A percentile compares a stretch with the other conserved stretches of the same genome.
These are phyloP conservation scores for Podarcis cretensis DNA, from an alignment of 2,113 vertebrate species.

Conservation along the genomic window DNA sequence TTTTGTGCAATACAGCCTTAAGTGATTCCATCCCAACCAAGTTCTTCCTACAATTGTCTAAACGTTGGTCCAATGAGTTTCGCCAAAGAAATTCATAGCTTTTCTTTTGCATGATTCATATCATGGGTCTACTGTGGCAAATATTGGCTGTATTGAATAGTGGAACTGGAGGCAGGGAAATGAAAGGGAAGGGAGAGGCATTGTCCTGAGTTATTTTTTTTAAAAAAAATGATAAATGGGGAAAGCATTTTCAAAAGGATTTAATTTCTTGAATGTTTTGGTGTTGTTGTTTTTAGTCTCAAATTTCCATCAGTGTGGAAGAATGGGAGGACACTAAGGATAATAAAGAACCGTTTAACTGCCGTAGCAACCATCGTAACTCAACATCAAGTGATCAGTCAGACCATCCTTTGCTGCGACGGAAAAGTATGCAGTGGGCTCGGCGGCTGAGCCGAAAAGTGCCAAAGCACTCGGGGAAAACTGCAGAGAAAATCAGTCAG, in stretches of 20 bases:
- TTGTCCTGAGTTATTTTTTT: background rate
- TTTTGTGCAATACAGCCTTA: background rate
- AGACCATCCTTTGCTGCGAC: conserved; percentile 84
- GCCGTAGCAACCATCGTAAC: conserved; percentile 77
- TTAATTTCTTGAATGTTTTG: conserved; percentile 35
- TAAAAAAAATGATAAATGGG: background rate
- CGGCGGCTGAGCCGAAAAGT: conserved; percentile 88
- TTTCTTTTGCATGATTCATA: background rate
- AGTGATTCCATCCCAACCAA: background rate
- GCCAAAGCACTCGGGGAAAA: conserved; percentile 78
- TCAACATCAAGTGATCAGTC: conserved; percentile 84
- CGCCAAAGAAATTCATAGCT: background rate
- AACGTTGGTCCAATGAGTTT: background rate
- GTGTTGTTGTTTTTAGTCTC: conserved; percentile 78
- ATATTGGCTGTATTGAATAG: background rate
- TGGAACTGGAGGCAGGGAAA: background rate
- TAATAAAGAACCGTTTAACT: conserved; percentile 77
- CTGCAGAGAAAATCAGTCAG: conserved; percentile 86
- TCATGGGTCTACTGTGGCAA: background rate
- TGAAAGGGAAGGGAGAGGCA: background rate
- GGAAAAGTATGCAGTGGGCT: conserved; percentile 96
- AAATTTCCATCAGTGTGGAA: conserved; percentile 89
- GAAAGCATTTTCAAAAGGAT: background rate
- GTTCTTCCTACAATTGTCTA: background rate
- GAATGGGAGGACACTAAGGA: conserved; percentile 91